Evolutionary conservation across 2,113 vertebrate species (phyloP), one percentile per base, ranked within the genome.

Genomic region (Tupaia chinensis): DNA sequence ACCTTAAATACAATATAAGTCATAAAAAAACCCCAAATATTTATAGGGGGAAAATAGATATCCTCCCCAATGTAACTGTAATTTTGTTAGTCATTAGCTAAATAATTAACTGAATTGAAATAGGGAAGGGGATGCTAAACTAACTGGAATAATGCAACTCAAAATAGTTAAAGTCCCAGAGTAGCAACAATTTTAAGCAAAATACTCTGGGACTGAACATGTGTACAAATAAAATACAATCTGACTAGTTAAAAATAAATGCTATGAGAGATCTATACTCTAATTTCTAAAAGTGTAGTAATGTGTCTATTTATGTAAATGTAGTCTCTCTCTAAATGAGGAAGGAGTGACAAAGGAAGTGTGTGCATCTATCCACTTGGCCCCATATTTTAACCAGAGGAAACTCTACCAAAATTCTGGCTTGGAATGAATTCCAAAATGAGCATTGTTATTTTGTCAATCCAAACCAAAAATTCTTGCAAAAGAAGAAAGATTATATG

Each of bases 401-500:
- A 81, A 3, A 66, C 69, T 76, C 23, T 11, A 69, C 11, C 69
- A 34, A 9, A 60, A 44, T 13, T 79, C 2, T 68, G 29, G 25
- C 34, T 58, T 73, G 25, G n/a, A 80, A 73, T 69, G 22, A 84
- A 32, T 61, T 93, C 53, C 92, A 77, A 82, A 70, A 17, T 61
- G 25, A 93, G 70, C 58, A 25, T 25, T 92, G 17, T 83, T 95
- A 92, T 70, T 72, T 53, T 53, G 74, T 60, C 77, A 83, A 87
- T 89, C 68, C 12, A 70, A 89, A 81, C 27, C 60, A 76, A 88
- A 84, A 90, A 82, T 84, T 89, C 32, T 95, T 97, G 9, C 68
- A 95, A 89, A 82, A 87, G 92, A 97, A 98, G 23, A 63, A 90
- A 97, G 96, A 80, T 93, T 44, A 89, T 68, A 77, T 96, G 98